Evolutionary conservation across 1,140 invertebrate genomes (phyloP), one percentile per base, ranked within the genome.

Genomic region (Whitmania pigra): DNA sequence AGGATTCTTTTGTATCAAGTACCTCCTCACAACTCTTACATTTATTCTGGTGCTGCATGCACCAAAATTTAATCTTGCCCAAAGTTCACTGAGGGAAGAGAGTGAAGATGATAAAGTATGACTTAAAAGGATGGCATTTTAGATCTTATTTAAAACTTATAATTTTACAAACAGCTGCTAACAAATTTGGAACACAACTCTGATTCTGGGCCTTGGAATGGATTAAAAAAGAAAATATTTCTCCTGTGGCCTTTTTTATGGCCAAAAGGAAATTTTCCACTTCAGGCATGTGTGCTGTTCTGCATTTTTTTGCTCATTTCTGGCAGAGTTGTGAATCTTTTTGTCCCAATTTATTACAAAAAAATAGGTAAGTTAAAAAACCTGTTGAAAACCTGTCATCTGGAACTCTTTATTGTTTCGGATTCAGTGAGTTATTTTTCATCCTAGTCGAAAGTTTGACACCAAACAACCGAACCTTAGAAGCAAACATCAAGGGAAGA

Each of bases 261-360:
- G 94, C 94, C 94, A 0, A 89, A 88, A 75, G 92, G 89, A 74
- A 88, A 87, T 79, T 68, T 84, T 5, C 77, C 85, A 0, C 84
- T 97, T 9, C 93, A 97, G 80, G 74, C 92, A 0, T 84, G 88
- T 71, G 93, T 98, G 0, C 66, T 94, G 7, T 80, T 93, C 73
- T 97, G 94, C 81, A 86, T 97, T 40, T 20, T 86, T 0, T 82
- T 97, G 15, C 84, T 98, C 17, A 78, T 87, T 20, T 85, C 57
- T 27, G 94, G 93, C 29, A 86, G 95, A 78, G 87, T 88, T n/a
- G 88, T 93, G 69, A 98, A 97, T 85, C 83, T 97, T 20, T 92
- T 89, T 82, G 90, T 96, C 43, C 94, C 93, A 54, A 88, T 97
- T 78, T 96, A 94, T 82, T 92, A 89, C 82, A 94, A 93, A 83